A percentile compares a stretch with the other conserved stretches of the same genome.
phyloP scores from a whole-genome alignment of 2,113 vertebrate species.

The Cynoglossus semilaevis region DNA sequence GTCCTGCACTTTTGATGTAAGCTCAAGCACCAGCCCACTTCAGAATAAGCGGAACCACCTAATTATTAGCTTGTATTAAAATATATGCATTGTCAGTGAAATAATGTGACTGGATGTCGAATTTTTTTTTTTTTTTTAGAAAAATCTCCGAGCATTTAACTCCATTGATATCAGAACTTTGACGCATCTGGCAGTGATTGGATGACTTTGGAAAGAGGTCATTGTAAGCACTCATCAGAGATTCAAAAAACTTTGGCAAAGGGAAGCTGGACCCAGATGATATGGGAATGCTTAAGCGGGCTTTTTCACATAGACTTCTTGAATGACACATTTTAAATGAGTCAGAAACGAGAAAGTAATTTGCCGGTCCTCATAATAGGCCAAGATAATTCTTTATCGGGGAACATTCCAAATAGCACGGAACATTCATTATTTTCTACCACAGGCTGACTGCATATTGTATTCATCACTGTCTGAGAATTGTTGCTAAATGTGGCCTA shows the following conservation, averaged over 20 bases:
- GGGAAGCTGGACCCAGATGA: not conserved
- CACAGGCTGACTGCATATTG: not conserved
- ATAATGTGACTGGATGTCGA: too few species aligned
- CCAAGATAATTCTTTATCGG: constrained; percentile 27
- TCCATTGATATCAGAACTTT: too few species aligned
- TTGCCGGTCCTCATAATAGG: constrained; percentile 17
- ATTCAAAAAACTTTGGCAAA: not conserved
- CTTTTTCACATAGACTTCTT: not conserved
- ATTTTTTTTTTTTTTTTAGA: too few species aligned
- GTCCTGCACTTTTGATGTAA: too few species aligned
- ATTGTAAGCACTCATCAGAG: not conserved
- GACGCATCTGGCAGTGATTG: too few species aligned
- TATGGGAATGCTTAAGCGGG: not conserved
- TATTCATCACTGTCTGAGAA: constrained; percentile 20
- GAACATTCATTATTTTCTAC: constrained; percentile 5
- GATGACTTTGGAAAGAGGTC: too few species aligned
- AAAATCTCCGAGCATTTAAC: too few species aligned
- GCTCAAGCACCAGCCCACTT: too few species aligned
- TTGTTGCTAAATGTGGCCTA: constrained; percentile 2
- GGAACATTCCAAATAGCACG: constrained; percentile 13
- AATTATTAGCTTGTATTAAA: too few species aligned
- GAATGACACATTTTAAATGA: not conserved
- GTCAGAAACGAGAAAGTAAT: constrained; percentile 9
- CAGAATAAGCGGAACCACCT: too few species aligned
- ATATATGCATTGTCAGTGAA: too few species aligned